Evolutionary conservation across 2,888 invertebrate genomes (phyloP).

Genomic region (Cylloceria caligata): DNA sequence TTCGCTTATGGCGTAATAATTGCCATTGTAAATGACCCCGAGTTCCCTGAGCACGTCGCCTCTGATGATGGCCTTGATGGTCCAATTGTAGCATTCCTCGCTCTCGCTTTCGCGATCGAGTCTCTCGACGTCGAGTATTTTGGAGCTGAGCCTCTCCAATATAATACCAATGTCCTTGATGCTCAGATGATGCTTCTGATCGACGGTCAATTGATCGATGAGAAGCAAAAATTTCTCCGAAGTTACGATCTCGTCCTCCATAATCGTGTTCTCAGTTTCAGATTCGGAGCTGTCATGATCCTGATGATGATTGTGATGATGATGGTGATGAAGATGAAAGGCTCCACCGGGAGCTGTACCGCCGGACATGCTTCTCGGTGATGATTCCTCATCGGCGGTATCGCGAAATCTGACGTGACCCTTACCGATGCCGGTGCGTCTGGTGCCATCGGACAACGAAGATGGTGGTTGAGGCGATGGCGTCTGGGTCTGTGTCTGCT

Average conservation of each 20-base stretch:
- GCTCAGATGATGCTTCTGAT: constrained; percentile 95
- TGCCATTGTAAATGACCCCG: constrained; percentile 97
- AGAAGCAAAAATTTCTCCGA: constrained; percentile 96
- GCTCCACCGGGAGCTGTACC: constrained; percentile 76
- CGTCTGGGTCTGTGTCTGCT: constrained; percentile 83
- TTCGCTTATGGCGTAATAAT: constrained; percentile 97
- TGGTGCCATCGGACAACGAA: constrained; percentile 84
- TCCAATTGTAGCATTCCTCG: constrained; percentile 98
- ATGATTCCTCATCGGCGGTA: constrained; percentile 87
- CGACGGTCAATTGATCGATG: constrained; percentile 96
- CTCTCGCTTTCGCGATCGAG: constrained; percentile 96
- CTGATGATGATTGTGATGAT: constrained; percentile 80
- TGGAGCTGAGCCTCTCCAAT: constrained; percentile 95
- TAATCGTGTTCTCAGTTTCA: constrained; percentile 96
- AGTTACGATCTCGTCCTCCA: constrained; percentile 95
- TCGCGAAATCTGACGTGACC: constrained; percentile 95
- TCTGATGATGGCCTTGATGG: constrained; percentile 97
- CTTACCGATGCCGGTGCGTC: constrained; percentile 87
- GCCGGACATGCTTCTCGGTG: constrained; percentile 61
- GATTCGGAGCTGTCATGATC: constrained; percentile 96
- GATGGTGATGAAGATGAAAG: constrained; percentile 81
- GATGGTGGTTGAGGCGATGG: constrained; percentile 88
- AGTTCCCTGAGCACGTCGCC: constrained; percentile 96
- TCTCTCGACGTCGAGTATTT: constrained; percentile 96
- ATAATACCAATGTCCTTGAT: constrained; percentile 98